Evolutionary conservation across 2,888 invertebrate species (phyloP).

Genomic region (Charanyca ferruginea): DNA sequence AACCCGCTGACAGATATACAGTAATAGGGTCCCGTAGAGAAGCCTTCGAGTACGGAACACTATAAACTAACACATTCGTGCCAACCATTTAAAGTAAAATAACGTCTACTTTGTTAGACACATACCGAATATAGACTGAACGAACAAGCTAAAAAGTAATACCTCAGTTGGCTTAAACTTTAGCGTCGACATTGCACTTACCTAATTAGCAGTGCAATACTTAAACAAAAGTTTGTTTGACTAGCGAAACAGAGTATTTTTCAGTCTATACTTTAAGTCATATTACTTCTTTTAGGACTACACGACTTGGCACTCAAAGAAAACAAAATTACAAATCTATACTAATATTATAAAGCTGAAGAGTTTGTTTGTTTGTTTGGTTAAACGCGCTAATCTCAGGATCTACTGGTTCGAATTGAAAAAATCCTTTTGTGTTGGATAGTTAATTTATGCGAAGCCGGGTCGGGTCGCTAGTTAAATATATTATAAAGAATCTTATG

Average conservation of each 20-base stretch:
- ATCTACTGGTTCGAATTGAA: too few relatives aligned
- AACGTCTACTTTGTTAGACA: slow-evolving; percentile 16
- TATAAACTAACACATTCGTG: not conserved
- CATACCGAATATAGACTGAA: slow-evolving; percentile 17
- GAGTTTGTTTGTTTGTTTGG: too few relatives aligned
- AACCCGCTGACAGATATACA: too few relatives aligned
- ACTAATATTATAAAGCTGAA: too few relatives aligned
- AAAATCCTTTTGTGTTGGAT: too few relatives aligned
- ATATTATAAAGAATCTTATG: slow-evolving; percentile 6
- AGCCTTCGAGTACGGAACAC: too few relatives aligned
- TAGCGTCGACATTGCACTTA: slow-evolving; percentile 53
- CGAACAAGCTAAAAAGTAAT: slow-evolving; percentile 47
- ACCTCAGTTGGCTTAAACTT: slow-evolving; percentile 51
- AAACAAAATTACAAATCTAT: too few relatives aligned
- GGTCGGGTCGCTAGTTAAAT: too few relatives aligned
- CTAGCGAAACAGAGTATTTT: slow-evolving; percentile 52
- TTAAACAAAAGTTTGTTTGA: slow-evolving; percentile 57
- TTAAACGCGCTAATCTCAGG: too few relatives aligned
- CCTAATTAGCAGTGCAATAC: slow-evolving; percentile 60
- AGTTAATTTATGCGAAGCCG: too few relatives aligned
- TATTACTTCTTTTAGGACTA: slow-evolving; percentile 28
- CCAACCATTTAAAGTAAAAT: not conserved
- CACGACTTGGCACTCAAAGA: not conserved
- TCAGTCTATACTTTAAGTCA: slow-evolving; percentile 39
- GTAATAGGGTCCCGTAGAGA: too few relatives aligned